Conservation (phyloP, 1,140 invertebrate genomes). For the Bacillus rossius region DNA sequence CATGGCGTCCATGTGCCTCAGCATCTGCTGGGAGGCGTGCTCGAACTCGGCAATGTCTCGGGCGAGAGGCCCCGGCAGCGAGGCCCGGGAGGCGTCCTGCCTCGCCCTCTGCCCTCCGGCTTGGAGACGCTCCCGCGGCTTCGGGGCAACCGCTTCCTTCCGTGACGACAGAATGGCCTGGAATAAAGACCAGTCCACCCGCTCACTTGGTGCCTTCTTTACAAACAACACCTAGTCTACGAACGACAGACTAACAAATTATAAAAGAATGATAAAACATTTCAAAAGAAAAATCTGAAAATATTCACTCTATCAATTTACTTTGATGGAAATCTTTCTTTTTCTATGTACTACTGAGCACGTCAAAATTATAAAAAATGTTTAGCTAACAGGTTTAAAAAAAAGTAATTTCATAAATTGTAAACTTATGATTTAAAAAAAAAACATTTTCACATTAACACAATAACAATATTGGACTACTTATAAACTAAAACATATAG, state of each 20-base stretch:
- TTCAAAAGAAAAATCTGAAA: neutral
- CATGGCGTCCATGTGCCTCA: conserved; percentile 60
- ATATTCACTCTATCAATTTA: too few species aligned
- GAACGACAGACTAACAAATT: neutral
- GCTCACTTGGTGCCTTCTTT: too few species aligned
- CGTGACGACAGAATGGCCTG: conserved; percentile 13
- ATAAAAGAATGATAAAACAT: neutral
- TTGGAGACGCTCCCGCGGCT: neutral
- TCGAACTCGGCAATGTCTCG: conserved; percentile 37
- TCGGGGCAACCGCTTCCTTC: conserved; percentile 11
- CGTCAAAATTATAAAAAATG: too few species aligned
- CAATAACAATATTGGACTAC: too few species aligned
- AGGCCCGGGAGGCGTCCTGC: neutral
- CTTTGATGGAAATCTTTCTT: too few species aligned
- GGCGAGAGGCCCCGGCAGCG: conserved; percentile 13
- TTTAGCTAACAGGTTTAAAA: too few species aligned
- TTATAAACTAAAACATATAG: too few species aligned
- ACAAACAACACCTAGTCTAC: neutral
- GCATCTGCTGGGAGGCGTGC: conserved; percentile 53
- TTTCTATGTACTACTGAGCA: too few species aligned
- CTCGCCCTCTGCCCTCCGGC: neutral
- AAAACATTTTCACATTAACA: too few species aligned
- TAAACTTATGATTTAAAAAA: too few species aligned
- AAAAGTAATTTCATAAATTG: too few species aligned
- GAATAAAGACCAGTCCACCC: too few species aligned